Conservation (phyloP, 1,140 invertebrate species). For the Drosophila carrolli region DNA sequence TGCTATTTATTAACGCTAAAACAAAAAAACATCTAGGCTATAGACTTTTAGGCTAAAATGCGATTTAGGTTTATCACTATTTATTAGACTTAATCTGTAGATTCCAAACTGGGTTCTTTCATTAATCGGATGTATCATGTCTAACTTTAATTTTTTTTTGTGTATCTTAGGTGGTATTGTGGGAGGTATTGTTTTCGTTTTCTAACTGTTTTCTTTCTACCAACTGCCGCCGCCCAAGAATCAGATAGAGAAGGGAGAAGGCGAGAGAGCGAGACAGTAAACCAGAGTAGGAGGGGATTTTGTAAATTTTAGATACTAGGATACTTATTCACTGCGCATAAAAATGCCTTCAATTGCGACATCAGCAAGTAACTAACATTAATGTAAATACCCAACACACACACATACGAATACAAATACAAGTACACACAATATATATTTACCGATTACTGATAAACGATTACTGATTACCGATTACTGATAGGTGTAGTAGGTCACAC, state of each 20-base stretch:
- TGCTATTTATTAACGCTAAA: slow-evolving; percentile 71
- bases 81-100: slow-evolving; percentile 41
- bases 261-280: slow-evolving; percentile 25
- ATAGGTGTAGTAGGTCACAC: slow-evolving; percentile 16
- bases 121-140: slow-evolving; percentile 28
- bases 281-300: slow-evolving; percentile 5
- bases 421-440: slow-evolving; percentile 23
- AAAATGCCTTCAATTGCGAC: slow-evolving; percentile 75
- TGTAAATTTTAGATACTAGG: slow-evolving; percentile 51
- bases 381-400: slow-evolving; percentile 63
- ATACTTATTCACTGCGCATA: slow-evolving; percentile 67
- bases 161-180: slow-evolving; percentile 20
- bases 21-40: slow-evolving; percentile 23
- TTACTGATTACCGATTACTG: slow-evolving; percentile 22
- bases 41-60: slow-evolving; percentile 7
- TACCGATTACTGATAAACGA: slow-evolving; percentile 22
- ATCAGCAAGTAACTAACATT: slow-evolving; percentile 64
- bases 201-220: slow-evolving; percentile 46
- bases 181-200: slow-evolving; percentile 31
- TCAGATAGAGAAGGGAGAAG: slow-evolving; percentile 22
- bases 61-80: slow-evolving; percentile 37
- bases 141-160: slow-evolving; percentile 34
- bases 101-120: slow-evolving; percentile 33
- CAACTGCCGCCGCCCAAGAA: slow-evolving; percentile 60
- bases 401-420: slow-evolving; percentile 22